phyloP scores from a whole-genome alignment of 2,888 invertebrate genomes.

The Meloe dianella region DNA sequence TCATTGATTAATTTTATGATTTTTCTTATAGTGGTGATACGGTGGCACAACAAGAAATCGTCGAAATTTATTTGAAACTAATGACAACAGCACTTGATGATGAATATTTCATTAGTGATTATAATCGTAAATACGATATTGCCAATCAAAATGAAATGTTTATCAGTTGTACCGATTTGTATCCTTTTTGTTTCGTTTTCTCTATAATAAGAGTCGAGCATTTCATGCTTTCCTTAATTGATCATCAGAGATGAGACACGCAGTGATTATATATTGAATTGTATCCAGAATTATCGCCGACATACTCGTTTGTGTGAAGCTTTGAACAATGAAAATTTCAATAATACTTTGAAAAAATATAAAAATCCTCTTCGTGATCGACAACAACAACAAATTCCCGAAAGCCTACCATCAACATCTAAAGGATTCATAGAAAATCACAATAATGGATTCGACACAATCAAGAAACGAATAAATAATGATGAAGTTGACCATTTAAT shows the following conservation, averaged over 20 bases:
- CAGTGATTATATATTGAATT: conserved; percentile 51
- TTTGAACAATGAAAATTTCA: conserved; percentile 14
- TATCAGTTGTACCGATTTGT: conserved; percentile 50
- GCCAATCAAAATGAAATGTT: conserved; percentile 52
- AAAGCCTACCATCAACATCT: conserved; percentile 15
- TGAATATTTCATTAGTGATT: conserved; percentile 57
- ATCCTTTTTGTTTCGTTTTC: conserved; percentile 45
- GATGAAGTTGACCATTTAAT: conserved; percentile 58
- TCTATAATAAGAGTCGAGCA: too few relatives aligned
- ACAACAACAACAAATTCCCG: neutral
- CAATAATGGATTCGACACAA: neutral
- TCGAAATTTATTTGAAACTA: conserved; percentile 53
- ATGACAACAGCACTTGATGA: conserved; percentile 53
- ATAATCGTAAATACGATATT: conserved; percentile 51
- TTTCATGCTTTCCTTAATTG: conserved; percentile 37
- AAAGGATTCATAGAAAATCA: conserved; percentile 1
- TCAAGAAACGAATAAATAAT: conserved; percentile 27
- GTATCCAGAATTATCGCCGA: conserved; percentile 47
- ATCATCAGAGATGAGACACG: conserved; percentile 52
- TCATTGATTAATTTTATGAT: neutral
- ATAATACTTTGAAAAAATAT: conserved; percentile 20
- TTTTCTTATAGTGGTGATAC: conserved; percentile 47
- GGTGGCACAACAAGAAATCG: conserved; percentile 48
- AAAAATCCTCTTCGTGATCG: conserved; percentile 7
- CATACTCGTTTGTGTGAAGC: conserved; percentile 39